Evolutionary conservation across 2,797 vertebrate species (phyloP), one percentile per base, ranked within the genome.

Genomic region (Myotis findleyi): DNA sequence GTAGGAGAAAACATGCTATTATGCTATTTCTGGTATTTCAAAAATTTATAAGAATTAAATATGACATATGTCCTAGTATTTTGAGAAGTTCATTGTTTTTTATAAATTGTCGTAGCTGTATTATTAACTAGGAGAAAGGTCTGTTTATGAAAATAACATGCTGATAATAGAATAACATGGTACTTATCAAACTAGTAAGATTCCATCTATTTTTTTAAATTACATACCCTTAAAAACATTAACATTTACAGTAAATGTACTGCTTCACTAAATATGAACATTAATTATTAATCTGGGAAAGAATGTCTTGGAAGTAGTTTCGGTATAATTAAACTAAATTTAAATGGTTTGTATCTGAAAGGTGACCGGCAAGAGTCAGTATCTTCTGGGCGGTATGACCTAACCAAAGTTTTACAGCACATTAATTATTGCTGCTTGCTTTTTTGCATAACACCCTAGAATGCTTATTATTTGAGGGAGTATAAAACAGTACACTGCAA

Each of bases 351-450:
- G 98, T 99, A 99, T 99, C 99, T 99, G 98, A 98, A 99, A 99
- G 99, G 99, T 99, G 98, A 98, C 99, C 98, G 99, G 99, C 99
- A 99, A 99, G 99, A 99, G 99, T 99, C 99, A 99, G 98, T 99
- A 98, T 99, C 99, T 98, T 97, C 99, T 99, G 98, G 98, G 99
- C 98, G 99, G 99, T 99, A 99, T 99, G 99, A 99, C 99, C 98
- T 98, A 98, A 99, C 98, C 98, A 98, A 97, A 98, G 99, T 99
- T 98, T 98, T 98, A 98, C 97, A 97, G 97, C 98, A 98, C 98
- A 92, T 98, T 98, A 98, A 97, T 96, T 98, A 98, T 98, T 99
- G 99, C 99, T 99, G 98, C 98, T 99, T 99, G 98, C 99, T 99
- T 98, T 98, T 97, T 97, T 97, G 98, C 98, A 23, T 98, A 98